Conservation (phyloP, 1,140 invertebrate genomes). For the Drosophila lacertosa region DNA sequence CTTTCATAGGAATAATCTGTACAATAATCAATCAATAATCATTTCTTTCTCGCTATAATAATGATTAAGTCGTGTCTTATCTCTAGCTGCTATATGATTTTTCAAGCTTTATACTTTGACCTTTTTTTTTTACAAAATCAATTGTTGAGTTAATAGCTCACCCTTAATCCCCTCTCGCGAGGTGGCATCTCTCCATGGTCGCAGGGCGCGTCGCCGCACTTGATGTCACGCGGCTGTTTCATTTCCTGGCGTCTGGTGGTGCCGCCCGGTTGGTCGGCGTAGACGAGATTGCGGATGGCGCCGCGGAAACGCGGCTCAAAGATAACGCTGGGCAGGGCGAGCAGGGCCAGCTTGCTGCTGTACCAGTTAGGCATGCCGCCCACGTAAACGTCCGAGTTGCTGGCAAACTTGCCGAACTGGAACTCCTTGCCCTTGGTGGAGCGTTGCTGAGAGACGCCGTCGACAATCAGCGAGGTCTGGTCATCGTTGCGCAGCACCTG, state of each 20-base stretch:
- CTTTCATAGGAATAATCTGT: too few relatives aligned
- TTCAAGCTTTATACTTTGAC: too few relatives aligned
- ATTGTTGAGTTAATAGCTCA: constrained; percentile 36
- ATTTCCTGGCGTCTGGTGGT: constrained; percentile 90
- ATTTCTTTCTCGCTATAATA: too few relatives aligned
- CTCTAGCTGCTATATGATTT: too few relatives aligned
- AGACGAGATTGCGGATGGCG: constrained; percentile 93
- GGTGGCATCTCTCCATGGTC: constrained; percentile 76
- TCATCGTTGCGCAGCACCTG: constrained; percentile 90
- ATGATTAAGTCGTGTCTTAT: too few relatives aligned
- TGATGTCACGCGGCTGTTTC: constrained; percentile 89
- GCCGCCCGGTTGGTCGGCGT: constrained; percentile 90
- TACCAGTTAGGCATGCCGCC: constrained; percentile 96
- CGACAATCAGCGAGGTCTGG: constrained; percentile 92
- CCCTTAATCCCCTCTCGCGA: constrained; percentile 76
- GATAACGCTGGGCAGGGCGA: constrained; percentile 94
- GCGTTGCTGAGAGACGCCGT: constrained; percentile 90
- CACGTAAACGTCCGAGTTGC: constrained; percentile 95
- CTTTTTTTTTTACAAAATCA: too few relatives aligned
- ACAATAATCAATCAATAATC: too few relatives aligned
- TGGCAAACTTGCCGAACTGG: constrained; percentile 91
- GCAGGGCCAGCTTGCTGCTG: constrained; percentile 91
- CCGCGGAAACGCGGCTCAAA: constrained; percentile 96
- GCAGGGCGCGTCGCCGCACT: constrained; percentile 82
- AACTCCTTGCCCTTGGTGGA: constrained; percentile 93